Evolutionary conservation across 2,797 vertebrate species (phyloP).

Genomic region (Ceryle rudis): DNA sequence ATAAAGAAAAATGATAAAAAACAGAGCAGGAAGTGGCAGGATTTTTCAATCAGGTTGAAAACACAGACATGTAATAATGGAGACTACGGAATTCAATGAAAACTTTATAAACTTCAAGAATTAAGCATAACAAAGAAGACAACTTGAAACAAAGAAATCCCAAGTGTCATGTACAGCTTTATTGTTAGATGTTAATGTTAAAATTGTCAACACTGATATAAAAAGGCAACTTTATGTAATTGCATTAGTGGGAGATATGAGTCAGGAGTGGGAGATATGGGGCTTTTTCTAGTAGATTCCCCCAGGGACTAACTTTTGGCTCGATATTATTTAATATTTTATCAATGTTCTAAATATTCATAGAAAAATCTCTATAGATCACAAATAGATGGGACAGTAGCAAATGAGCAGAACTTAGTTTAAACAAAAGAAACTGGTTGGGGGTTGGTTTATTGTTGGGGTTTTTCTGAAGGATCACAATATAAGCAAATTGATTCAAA

Average conservation of each 20-base stretch:
- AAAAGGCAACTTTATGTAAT: constrained; percentile 22
- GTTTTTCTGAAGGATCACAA: neutral
- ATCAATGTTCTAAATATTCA: neutral
- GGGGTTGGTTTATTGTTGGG: neutral
- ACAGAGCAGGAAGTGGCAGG: neutral
- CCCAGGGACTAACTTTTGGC: neutral
- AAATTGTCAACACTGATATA: constrained; percentile 20
- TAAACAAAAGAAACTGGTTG: neutral
- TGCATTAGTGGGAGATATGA: neutral
- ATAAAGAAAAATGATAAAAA: neutral
- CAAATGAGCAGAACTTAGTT: neutral
- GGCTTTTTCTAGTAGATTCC: constrained; percentile 1
- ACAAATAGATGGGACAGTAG: neutral
- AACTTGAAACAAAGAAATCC: constrained; percentile 44
- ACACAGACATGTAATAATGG: constrained; percentile 12
- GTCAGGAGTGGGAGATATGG: neutral
- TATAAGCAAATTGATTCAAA: neutral
- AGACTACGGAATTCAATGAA: constrained; percentile 23
- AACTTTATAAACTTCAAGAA: constrained; percentile 46
- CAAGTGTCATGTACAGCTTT: constrained; percentile 7
- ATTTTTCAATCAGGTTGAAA: neutral
- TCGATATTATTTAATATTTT: constrained; percentile 30
- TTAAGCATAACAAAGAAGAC: constrained; percentile 45
- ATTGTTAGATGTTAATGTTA: constrained; percentile 18
- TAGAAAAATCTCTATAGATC: neutral